A percentile compares a stretch with the other conserved stretches of the same genome.
Evolutionary conservation across 2,797 vertebrate species (phyloP).

Genomic region (Muraenolepis orangiensis): DNA sequence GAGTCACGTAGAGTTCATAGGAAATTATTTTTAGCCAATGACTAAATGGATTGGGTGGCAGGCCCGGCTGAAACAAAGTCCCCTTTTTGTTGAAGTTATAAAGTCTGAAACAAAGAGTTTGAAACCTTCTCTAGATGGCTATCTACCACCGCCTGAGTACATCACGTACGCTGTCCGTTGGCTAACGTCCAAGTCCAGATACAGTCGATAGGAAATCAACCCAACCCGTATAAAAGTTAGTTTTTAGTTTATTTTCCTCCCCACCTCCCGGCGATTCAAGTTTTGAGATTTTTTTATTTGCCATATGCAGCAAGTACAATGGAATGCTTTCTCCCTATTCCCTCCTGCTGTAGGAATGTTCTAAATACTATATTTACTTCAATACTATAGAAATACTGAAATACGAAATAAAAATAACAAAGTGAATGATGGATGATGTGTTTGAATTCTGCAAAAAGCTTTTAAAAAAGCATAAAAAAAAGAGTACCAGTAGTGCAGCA

Average conservation of each 20-base stretch:
- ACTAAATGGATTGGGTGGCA: slow-evolving; percentile 32
- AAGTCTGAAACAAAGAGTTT: slow-evolving; percentile 26
- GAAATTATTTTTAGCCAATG: slow-evolving; percentile 67
- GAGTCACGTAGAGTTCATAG: slow-evolving; percentile 60
- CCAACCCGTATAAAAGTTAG: background rate
- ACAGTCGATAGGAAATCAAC: background rate
- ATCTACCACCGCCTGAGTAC: slow-evolving; percentile 9
- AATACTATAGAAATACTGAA: too few species aligned
- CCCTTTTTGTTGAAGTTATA: slow-evolving; percentile 14
- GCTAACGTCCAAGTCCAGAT: background rate
- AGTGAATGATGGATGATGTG: too few species aligned
- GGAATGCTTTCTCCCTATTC: too few species aligned
- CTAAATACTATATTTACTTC: too few species aligned
- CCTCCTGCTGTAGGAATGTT: too few species aligned
- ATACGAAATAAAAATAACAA: too few species aligned
- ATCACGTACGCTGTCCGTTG: background rate
- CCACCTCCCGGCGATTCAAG: too few species aligned
- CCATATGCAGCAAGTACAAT: too few species aligned
- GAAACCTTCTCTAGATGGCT: slow-evolving; percentile 18
- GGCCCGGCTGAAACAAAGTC: slow-evolving; percentile 3
- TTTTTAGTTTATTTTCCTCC: background rate
- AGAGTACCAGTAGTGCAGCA: too few species aligned
- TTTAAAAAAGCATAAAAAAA: too few species aligned
- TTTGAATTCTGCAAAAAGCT: too few species aligned
- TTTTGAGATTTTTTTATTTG: too few species aligned